A percentile compares a stretch with the other conserved stretches of the same genome.
phyloP scores from a whole-genome alignment of 2,797 vertebrate genomes.

The Labeo calbasu region DNA sequence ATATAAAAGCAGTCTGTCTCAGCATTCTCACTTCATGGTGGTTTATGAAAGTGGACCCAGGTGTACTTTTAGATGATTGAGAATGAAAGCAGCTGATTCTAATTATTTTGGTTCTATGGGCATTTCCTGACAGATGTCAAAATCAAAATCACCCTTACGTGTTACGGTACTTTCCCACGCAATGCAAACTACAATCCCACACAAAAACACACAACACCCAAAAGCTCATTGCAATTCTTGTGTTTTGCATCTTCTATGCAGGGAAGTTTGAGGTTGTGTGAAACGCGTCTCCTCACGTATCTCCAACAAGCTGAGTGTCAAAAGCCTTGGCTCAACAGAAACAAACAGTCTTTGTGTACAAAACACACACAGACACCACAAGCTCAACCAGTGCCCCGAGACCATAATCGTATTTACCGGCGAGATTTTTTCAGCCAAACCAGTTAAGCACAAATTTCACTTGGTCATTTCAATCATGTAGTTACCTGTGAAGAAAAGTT shows the following conservation, averaged over 20 bases:
- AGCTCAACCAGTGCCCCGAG: slow-evolving; percentile 13
- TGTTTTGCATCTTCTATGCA: slow-evolving; percentile 26
- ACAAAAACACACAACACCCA: background rate
- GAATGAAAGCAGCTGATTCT: slow-evolving; percentile 48
- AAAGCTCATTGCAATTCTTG: background rate
- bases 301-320: slow-evolving; percentile 11
- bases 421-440: background rate
- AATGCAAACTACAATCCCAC: slow-evolving; percentile 6
- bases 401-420: background rate
- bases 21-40: background rate
- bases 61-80: slow-evolving; percentile 41
- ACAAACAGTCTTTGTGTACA: slow-evolving; percentile 52
- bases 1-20: background rate
- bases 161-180: slow-evolving; percentile 29
- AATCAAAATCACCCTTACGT: slow-evolving; percentile 28
- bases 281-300: background rate
- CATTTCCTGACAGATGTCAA: slow-evolving; percentile 21
- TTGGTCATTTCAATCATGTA: background rate
- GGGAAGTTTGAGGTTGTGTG: background rate
- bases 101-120: background rate
- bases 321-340: slow-evolving; percentile 7
- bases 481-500: background rate
- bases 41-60: slow-evolving; percentile 2
- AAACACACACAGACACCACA: slow-evolving; percentile 31
- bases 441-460: background rate